A percentile compares a stretch with the other conserved stretches of the same genome.
Evolutionary conservation across 2,888 invertebrate species (phyloP).

Genomic region (Ormyrus nitidulus): DNA sequence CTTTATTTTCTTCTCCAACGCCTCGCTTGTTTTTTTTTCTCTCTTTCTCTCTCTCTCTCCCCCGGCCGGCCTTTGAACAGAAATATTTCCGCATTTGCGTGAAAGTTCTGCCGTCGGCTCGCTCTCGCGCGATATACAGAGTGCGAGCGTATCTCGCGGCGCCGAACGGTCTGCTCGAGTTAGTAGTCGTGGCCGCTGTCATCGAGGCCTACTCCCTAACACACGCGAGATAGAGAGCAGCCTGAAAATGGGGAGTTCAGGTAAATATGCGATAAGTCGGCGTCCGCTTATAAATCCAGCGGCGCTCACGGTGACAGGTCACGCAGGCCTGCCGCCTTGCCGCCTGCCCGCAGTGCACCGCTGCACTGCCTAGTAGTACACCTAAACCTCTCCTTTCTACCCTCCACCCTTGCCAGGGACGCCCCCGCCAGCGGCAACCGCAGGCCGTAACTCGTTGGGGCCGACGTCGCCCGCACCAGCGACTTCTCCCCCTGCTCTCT

Average conservation of each 20-base stretch:
- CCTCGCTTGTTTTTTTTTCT: not conserved
- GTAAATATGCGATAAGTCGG: conserved; percentile 75
- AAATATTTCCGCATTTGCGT: conserved; percentile 28
- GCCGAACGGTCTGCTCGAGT: conserved; percentile 27
- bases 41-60: not conserved
- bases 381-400: not conserved
- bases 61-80: not conserved
- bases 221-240: not conserved
- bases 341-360: too few relatives aligned
- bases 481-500: too few relatives aligned
- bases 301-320: conserved; percentile 73
- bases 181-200: conserved; percentile 26
- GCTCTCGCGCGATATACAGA: not conserved
- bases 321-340: conserved; percentile 65
- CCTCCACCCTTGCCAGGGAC: not conserved
- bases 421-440: too few relatives aligned
- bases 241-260: conserved; percentile 60
- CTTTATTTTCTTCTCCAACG: not conserved
- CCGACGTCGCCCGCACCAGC: too few relatives aligned
- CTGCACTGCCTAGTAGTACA: too few relatives aligned
- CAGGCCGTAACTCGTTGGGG: too few relatives aligned
- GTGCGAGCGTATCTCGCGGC: not conserved
- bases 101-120: not conserved
- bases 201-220: conserved; percentile 2
- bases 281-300: conserved; percentile 74